These are phyloP conservation scores for Mormyrus lacerda DNA, from an alignment of 2,113 vertebrate species.

Conservation along the genomic window DNA sequence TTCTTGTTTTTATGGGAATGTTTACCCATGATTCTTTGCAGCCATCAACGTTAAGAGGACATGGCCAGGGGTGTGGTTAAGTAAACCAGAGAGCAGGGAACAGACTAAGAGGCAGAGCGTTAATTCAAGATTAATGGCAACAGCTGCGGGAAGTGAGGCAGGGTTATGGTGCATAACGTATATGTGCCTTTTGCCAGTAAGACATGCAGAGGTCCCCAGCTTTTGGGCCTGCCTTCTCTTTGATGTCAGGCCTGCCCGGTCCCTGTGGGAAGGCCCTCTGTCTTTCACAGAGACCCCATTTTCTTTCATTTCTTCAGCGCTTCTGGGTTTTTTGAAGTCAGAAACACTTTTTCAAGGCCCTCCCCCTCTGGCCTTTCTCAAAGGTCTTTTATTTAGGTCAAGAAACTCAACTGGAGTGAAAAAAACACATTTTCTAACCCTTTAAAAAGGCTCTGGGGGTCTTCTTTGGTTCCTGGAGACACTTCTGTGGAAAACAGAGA, in stretches of 20 bases:
- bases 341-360: background rate
- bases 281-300: background rate
- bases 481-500: background rate
- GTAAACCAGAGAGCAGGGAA: background rate
- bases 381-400: background rate
- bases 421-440: background rate
- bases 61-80: background rate
- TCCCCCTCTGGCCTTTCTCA: background rate
- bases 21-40: background rate
- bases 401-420: background rate
- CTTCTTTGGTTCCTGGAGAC: background rate
- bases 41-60: background rate
- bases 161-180: background rate
- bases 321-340: constrained; percentile 5
- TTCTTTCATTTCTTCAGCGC: constrained; percentile 6
- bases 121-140: background rate
- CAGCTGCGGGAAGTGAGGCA: background rate
- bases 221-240: background rate
- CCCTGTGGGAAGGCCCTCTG: constrained; percentile 3
- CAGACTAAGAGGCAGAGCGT: background rate
- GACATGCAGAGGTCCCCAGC: background rate
- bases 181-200: background rate
- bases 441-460: background rate
- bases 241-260: background rate
- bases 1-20: background rate